These are phyloP conservation scores for Microplitis manilae DNA, from an alignment of 2,888 invertebrate species.

Conservation along the genomic window DNA sequence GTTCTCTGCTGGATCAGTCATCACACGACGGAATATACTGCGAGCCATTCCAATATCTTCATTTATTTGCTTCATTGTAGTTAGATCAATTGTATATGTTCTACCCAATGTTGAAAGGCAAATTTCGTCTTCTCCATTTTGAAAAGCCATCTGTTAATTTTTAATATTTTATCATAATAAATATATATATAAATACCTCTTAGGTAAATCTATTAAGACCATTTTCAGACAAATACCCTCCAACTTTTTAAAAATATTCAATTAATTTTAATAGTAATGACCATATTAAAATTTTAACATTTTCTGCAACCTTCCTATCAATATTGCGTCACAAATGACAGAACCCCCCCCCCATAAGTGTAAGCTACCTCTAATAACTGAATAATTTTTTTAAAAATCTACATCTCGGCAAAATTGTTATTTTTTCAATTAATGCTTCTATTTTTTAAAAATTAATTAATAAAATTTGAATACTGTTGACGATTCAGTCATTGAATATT, in stretches of 20 bases:
- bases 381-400: too few species aligned
- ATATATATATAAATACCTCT: not conserved
- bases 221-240: not conserved
- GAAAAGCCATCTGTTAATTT: constrained; percentile 81
- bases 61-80: constrained; percentile 98
- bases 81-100: constrained; percentile 96
- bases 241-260: too few species aligned
- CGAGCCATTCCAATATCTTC: constrained; percentile 97
- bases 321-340: too few species aligned
- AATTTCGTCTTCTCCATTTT: constrained; percentile 95
- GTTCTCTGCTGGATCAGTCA: constrained; percentile 75
- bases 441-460: too few species aligned
- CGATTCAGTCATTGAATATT: too few species aligned
- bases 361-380: too few species aligned
- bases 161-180: constrained; percentile 15
- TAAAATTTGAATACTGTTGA: too few species aligned
- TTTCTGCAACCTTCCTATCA: too few species aligned
- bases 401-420: too few species aligned
- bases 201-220: not conserved
- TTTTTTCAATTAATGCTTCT: too few species aligned
- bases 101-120: constrained; percentile 92
- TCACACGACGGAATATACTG: constrained; percentile 87
- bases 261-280: too few species aligned
- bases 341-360: too few species aligned
- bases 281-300: not conserved